phyloP scores from a whole-genome alignment of 2,113 vertebrate species.

The Mastomys coucha region DNA sequence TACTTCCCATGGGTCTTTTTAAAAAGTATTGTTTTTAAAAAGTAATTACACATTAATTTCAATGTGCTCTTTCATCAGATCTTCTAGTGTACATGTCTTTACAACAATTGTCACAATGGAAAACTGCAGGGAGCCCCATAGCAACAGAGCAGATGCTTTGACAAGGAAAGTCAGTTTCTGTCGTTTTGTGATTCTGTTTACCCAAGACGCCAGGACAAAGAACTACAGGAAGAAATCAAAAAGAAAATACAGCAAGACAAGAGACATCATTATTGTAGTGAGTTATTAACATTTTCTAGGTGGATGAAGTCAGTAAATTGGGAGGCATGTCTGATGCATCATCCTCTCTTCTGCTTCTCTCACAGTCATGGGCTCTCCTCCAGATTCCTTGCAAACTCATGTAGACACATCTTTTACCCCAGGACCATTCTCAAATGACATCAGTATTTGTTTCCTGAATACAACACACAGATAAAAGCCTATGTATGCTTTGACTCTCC shows the following conservation, averaged over 20 bases:
- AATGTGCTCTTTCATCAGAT: conserved; percentile 75
- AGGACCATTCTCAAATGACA: neutral
- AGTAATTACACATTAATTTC: conserved; percentile 75
- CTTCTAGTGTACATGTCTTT: conserved; percentile 68
- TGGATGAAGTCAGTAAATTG: neutral
- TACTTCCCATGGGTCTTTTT: conserved; percentile 46
- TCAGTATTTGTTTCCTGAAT: neutral
- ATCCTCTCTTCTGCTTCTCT: neutral
- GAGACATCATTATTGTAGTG: neutral
- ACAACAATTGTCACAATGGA: conserved; percentile 73
- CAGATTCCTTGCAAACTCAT: neutral
- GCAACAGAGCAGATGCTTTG: conserved; percentile 72
- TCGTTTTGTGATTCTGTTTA: conserved; percentile 66
- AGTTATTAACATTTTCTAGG: conserved; percentile 32
- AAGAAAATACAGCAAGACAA: neutral
- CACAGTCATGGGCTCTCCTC: neutral
- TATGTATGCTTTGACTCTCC: neutral
- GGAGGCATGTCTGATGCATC: neutral
- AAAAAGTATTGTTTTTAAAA: conserved; percentile 58
- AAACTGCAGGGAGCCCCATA: conserved; percentile 74
- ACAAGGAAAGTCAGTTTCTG: conserved; percentile 52
- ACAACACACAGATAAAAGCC: fast-evolving
- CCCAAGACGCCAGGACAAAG: neutral
- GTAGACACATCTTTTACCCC: neutral
- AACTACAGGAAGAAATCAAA: conserved; percentile 11